phyloP scores from a whole-genome alignment of 2,888 invertebrate species.

The Belgica antarctica region DNA sequence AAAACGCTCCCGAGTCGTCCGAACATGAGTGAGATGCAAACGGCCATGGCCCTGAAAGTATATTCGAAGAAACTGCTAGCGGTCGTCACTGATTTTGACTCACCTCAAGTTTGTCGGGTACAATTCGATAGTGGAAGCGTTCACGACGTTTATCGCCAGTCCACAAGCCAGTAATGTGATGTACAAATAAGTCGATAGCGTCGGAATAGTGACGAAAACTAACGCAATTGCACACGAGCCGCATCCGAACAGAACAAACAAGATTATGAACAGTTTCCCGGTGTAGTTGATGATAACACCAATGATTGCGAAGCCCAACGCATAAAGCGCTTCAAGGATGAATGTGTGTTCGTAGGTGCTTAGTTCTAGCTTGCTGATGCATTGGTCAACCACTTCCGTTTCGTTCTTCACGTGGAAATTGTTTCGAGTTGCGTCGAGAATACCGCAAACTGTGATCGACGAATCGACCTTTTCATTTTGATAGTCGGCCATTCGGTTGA shows the following conservation, averaged over 20 bases:
- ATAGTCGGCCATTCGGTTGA: constrained; percentile 50
- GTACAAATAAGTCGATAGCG: constrained; percentile 35
- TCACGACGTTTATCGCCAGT: constrained; percentile 20
- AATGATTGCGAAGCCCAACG: constrained; percentile 33
- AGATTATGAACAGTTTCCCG: constrained; percentile 35
- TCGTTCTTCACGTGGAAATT: not conserved
- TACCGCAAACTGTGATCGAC: constrained; percentile 50
- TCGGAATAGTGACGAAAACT: constrained; percentile 10
- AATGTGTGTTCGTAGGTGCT: constrained; percentile 28
- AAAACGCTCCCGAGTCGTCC: constrained; percentile 54
- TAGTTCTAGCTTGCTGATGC: constrained; percentile 21
- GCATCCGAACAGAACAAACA: constrained; percentile 30
- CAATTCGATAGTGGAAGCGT: constrained; percentile 18
- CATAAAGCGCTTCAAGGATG: constrained; percentile 36
- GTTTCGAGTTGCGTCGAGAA: constrained; percentile 47
- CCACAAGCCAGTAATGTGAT: constrained; percentile 32
- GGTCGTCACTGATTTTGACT: not conserved
- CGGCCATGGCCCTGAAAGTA: constrained; percentile 53
- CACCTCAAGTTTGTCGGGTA: constrained; percentile 34
- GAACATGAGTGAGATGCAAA: constrained; percentile 55
- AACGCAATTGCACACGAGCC: constrained; percentile 24
- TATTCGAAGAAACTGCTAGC: not conserved
- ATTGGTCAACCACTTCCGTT: not conserved
- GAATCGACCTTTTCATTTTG: constrained; percentile 47
- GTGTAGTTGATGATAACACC: constrained; percentile 25